Conservation (phyloP, 2,888 invertebrate species). For the Rhimphoctona megacephalus region DNA sequence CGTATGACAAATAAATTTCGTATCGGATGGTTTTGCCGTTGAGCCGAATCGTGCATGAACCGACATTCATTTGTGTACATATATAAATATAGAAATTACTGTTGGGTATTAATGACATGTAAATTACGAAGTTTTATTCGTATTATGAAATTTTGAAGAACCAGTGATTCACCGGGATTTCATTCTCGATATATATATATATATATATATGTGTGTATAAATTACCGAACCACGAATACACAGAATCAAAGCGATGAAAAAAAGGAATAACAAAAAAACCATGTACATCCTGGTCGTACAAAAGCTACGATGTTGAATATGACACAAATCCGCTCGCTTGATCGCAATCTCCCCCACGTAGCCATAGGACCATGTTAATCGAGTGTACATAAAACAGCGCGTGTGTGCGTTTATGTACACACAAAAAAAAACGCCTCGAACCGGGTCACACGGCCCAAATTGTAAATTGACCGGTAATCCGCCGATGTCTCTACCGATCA, state of each 20-base stretch:
- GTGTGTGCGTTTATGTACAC: not conserved
- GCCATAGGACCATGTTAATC: slow-evolving; percentile 31
- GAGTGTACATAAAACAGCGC: slow-evolving; percentile 2
- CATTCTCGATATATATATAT: not conserved
- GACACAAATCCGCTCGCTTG: slow-evolving; percentile 54
- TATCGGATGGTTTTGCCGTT: not conserved
- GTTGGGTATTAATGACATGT: slow-evolving; percentile 5
- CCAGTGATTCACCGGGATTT: slow-evolving; percentile 2
- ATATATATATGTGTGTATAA: not conserved
- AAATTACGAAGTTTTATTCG: slow-evolving; percentile 4
- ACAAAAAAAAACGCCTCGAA: slow-evolving; percentile 38
- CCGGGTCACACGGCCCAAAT: slow-evolving; percentile 58
- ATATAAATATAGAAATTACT: not conserved
- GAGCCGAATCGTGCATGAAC: not conserved
- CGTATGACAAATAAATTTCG: not conserved
- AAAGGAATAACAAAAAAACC: slow-evolving; percentile 24
- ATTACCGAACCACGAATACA: slow-evolving; percentile 7
- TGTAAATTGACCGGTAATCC: slow-evolving; percentile 45
- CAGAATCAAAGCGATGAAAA: not conserved
- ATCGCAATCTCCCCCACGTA: slow-evolving; percentile 54
- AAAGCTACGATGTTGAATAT: slow-evolving; percentile 38
- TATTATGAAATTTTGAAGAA: slow-evolving; percentile 15
- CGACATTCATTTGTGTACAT: not conserved
- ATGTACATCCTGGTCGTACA: slow-evolving; percentile 42
- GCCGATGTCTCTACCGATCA: not conserved